These are phyloP conservation scores for Morone chrysops DNA, from an alignment of 2,113 vertebrate genomes.

Conservation along the genomic window DNA sequence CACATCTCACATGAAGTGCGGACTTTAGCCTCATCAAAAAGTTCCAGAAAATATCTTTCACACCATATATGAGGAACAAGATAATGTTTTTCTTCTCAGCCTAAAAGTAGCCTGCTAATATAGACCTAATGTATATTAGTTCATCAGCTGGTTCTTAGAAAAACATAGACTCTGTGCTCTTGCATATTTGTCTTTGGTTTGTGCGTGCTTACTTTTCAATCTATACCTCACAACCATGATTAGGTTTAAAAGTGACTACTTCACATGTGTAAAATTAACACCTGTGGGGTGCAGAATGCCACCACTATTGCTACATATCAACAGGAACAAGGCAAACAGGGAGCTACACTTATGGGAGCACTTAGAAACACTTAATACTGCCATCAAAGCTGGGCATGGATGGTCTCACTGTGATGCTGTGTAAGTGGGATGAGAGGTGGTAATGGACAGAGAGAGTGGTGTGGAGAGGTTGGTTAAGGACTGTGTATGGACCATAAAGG, in stretches of 20 bases:
- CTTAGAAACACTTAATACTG: slow-evolving; percentile 65
- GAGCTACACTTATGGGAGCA: slow-evolving; percentile 28
- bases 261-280: slow-evolving; percentile 63
- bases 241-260: slow-evolving; percentile 51
- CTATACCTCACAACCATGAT: slow-evolving; percentile 33
- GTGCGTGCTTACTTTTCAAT: slow-evolving; percentile 55
- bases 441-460: slow-evolving; percentile 45
- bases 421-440: slow-evolving; percentile 43
- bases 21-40: slow-evolving; percentile 7
- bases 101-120: slow-evolving; percentile 50
- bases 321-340: slow-evolving; percentile 45
- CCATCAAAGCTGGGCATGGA: slow-evolving; percentile 54
- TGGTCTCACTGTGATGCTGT: slow-evolving; percentile 16
- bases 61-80: not conserved
- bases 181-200: slow-evolving; percentile 69
- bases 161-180: slow-evolving; percentile 38
- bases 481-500: slow-evolving; percentile 10
- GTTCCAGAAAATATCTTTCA: slow-evolving; percentile 23
- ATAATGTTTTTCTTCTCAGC: slow-evolving; percentile 30
- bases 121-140: slow-evolving; percentile 53
- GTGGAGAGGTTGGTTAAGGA: slow-evolving; percentile 44
- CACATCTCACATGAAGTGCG: slow-evolving; percentile 15
- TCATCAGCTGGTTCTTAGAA: slow-evolving; percentile 54
- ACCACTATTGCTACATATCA: slow-evolving; percentile 46
- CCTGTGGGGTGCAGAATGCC: slow-evolving; percentile 36